Evolutionary conservation across 1,140 invertebrate genomes (phyloP), one percentile per base, ranked within the genome.

Genomic region (Hyles vespertilio): DNA sequence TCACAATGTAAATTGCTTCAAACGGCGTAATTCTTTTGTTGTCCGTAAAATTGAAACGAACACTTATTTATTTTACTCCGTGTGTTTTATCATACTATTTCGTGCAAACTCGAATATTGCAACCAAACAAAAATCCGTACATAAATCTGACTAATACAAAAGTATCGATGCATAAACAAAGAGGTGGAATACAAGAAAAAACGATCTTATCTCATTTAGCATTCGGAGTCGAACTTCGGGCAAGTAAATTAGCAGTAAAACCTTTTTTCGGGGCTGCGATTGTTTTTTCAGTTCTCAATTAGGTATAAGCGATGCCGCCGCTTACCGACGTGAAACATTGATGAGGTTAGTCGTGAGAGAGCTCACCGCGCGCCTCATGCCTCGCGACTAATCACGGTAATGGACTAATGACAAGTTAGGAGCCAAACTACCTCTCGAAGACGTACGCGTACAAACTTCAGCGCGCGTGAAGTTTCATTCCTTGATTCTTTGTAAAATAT

Each of bases 231-330:
- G 67, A 67, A 65, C 32, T 71, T 61, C 52, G 52, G 51, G 50
- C 53, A 70, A 72, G 63, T 72, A 75, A 78, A 77, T 75, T 79
- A 79, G 67, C 71, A 70, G 60, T 59, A 70, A 76, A 78, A 74
- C 62, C 67, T 77, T 72, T 69, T 63, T 61, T 54, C 59, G 50
- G 51, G 49, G 61, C 56, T 64, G 52, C 61, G 69, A 79, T 84
- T 84, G 78, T 86, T 86, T 85, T 81, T 84, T 77, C 79, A 74
- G 65, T 79, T 82, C 55, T 70, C 78, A 83, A 83, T 86, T 79
- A 81, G 59, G 70, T 74, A 79, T 78, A 79, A 81, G 79, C 76
- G 77, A 70, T 64, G 65, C 70, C 65, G 61, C 69, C 79, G 74
- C 71, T 77, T 81, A 72, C 70, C 50, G 63, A 58, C 67, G 69